Percentiles rank a stretch among this genome's conserved stretches.
phyloP scores from a whole-genome alignment of 2,888 invertebrate genomes.

The Coelopa pilipes region DNA sequence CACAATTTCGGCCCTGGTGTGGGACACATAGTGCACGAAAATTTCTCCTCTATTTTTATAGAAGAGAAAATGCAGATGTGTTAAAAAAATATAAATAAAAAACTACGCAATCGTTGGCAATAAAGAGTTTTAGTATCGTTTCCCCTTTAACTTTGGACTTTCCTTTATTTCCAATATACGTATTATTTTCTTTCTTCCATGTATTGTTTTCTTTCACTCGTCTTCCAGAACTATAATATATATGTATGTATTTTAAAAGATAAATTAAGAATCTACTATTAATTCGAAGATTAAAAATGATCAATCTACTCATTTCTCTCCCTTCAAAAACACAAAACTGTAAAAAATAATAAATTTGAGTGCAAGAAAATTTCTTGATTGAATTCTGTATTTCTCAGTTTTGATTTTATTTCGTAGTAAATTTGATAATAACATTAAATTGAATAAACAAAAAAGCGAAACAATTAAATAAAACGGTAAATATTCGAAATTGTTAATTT shows the following conservation, averaged over 20 bases:
- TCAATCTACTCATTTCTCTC: too few species aligned
- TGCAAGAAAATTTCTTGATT: constrained; percentile 27
- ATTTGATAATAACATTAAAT: constrained; percentile 20
- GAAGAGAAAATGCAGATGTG: neutral
- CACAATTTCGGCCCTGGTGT: too few species aligned
- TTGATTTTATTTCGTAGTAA: constrained; percentile 26
- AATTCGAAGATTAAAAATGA: neutral
- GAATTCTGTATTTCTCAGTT: constrained; percentile 20
- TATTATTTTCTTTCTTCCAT: neutral
- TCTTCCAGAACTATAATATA: neutral
- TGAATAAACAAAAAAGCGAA: constrained; percentile 19
- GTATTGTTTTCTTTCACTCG: neutral
- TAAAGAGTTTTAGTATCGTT: neutral
- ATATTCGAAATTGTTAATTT: constrained; percentile 13
- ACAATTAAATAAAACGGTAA: constrained; percentile 23
- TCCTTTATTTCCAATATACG: neutral
- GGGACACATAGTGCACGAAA: too few species aligned
- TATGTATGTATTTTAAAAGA: constrained; percentile 1
- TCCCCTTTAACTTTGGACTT: neutral
- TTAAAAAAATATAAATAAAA: neutral
- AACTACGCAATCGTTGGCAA: neutral
- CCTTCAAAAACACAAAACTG: neutral
- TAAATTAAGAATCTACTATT: constrained; percentile 3
- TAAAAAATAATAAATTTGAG: constrained; percentile 22
- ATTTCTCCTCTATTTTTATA: too few species aligned